Base-by-base conservation (phyloP, 1,140 invertebrate genomes). In the Drosophila bocki region DNA sequence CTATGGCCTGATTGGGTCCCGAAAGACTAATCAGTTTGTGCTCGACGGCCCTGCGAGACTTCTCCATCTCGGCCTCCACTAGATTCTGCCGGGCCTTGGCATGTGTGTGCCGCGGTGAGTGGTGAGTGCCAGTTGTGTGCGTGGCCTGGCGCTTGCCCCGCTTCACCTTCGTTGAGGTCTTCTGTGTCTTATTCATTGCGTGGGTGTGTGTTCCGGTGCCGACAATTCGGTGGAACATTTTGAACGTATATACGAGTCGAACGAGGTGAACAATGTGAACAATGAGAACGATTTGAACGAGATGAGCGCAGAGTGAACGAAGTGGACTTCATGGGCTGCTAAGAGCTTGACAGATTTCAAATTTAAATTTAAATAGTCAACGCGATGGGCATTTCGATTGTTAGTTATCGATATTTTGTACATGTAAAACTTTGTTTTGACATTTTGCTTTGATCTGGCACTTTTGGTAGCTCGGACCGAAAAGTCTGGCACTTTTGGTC, bases 11-110 rank as follows among this genome's bases (percentile, higher is more conserved):
- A 64, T 72, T 83, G 0, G 76, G n/a, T n/a, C 62, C 64, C 9
- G 84, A 54, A 6, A 77, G 47, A 48, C 76, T 77, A 5, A 63
- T 77, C 1, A 88, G 22, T 13, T 80, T 83, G 11, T 64, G 63
- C 15, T 83, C 64, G 3, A 86, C 68, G 0, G 74, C 41, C 22
- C 41, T 75, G 42, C 68, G 76, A 4, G 61, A 51, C 7, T 69
- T 47, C 17, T 82, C 67, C 15, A 76, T 39, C 26, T 77, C 67
- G 8, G 45, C 37, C 8, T 65, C 68, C 5, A 48, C 17, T 2
- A 45, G 22, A 19, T 62, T 61, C 19, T 44, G 42, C n/a, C n/a
- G 29, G 33, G 12, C n/a, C 29, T 7, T 44, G 19, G 29, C 37
- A 17, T 11, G 15, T 13, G 56, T 44, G 12, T 67, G 11, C 29